Conservation (phyloP, 2,888 invertebrate species). For the Acanthosepion pharaonis region DNA sequence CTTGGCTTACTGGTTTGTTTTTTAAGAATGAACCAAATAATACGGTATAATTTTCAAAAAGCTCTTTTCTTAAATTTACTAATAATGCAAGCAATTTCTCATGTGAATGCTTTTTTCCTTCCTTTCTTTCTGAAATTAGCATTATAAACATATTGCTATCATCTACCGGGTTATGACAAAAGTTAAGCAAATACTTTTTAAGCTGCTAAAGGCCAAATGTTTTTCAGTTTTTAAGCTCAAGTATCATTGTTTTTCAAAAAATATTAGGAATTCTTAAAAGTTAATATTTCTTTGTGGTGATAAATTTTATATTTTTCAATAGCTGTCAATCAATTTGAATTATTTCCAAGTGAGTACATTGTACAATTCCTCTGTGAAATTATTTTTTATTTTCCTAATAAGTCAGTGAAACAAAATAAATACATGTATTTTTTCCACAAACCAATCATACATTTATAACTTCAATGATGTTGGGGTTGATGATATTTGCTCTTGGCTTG, state of each 20-base stretch:
- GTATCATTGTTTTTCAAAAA: background rate
- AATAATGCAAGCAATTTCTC: constrained; percentile 9
- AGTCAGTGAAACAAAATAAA: too few relatives aligned
- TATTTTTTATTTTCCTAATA: too few relatives aligned
- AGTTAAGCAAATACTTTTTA: background rate
- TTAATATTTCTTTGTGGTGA: background rate
- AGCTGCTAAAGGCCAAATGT: background rate
- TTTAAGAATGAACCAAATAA: background rate
- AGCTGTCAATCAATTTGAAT: too few relatives aligned
- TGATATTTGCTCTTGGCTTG: too few relatives aligned
- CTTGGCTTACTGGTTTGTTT: background rate
- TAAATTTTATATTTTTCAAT: background rate
- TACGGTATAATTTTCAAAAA: constrained; percentile 33
- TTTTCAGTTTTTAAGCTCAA: background rate
- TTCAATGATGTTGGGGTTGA: too few relatives aligned
- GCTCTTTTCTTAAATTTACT: background rate
- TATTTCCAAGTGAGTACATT: too few relatives aligned
- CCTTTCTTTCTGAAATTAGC: background rate
- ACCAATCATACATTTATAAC: too few relatives aligned
- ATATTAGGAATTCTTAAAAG: background rate
- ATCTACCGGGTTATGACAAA: background rate
- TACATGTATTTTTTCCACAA: too few relatives aligned
- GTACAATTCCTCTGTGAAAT: too few relatives aligned
- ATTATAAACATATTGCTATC: background rate
- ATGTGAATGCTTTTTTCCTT: background rate